These are phyloP conservation scores for Agrochola circellaris DNA, from an alignment of 2,888 invertebrate genomes.

Conservation along the genomic window DNA sequence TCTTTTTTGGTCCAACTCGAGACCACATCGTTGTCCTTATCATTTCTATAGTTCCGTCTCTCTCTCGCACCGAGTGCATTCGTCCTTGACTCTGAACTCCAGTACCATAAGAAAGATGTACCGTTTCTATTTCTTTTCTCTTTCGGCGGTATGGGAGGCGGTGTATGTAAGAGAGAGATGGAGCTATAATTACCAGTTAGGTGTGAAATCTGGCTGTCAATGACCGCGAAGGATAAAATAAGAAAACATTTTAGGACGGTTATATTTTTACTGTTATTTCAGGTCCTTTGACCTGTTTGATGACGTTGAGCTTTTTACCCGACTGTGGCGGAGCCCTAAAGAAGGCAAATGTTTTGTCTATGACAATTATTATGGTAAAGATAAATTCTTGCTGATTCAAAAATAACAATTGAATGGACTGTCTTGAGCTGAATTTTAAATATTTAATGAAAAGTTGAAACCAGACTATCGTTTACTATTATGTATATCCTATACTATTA, in stretches of 20 bases:
- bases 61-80: constrained; percentile 78
- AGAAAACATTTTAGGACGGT: constrained; percentile 77
- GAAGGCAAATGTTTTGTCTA: background rate
- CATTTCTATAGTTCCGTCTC: constrained; percentile 71
- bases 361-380: background rate
- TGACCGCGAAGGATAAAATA: constrained; percentile 88
- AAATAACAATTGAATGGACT: background rate
- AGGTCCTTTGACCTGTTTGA: constrained; percentile 78
- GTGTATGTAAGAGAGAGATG: constrained; percentile 72
- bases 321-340: background rate
- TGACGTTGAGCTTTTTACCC: constrained; percentile 33
- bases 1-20: constrained; percentile 79
- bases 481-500: too few species aligned
- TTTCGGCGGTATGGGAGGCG: constrained; percentile 56
- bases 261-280: constrained; percentile 79
- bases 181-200: constrained; percentile 77
- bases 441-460: background rate
- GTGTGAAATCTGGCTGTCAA: constrained; percentile 85
- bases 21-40: constrained; percentile 71
- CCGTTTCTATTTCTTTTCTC: constrained; percentile 82
- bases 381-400: background rate
- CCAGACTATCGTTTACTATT: background rate
- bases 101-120: constrained; percentile 81
- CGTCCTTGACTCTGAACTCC: constrained; percentile 87
- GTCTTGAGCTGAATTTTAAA: background rate